These are phyloP conservation scores for Athene cunicularia DNA, from an alignment of 2,113 vertebrate species.

Conservation along the genomic window DNA sequence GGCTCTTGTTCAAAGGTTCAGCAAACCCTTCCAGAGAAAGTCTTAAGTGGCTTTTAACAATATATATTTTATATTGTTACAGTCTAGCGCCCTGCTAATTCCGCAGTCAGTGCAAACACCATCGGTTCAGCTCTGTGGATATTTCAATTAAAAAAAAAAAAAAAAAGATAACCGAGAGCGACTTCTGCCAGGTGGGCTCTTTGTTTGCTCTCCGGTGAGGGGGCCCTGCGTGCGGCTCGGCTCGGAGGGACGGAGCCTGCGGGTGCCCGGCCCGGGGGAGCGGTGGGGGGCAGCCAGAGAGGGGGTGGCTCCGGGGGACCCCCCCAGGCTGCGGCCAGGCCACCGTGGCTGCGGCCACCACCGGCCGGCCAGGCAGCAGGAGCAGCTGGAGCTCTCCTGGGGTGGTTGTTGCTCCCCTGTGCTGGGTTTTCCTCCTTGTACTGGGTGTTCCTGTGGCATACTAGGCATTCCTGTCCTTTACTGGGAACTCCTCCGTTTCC, in stretches of 20 bases:
- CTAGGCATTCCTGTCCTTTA: neutral
- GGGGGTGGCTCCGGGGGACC: neutral
- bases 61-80: neutral
- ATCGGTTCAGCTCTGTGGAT: neutral
- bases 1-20: slow-evolving; percentile 23
- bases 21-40: neutral
- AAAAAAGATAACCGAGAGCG: fast-evolving
- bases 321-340: neutral
- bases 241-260: neutral
- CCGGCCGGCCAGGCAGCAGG: neutral
- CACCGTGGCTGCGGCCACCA: no score
- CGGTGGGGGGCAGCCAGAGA: fast-evolving
- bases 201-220: neutral
- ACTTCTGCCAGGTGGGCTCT: fast-evolving
- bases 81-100: neutral
- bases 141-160: neutral
- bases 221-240: fast-evolving
- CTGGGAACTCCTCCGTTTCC: neutral
- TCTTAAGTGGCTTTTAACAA: slow-evolving; percentile 47
- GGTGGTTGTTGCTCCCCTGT: fast-evolving
- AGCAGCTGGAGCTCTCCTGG: neutral
- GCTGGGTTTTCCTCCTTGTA: neutral
- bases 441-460: neutral
- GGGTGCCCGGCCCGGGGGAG: neutral
- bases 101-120: neutral